Percentiles rank a stretch among this genome's conserved stretches.
Conservation (phyloP, 1,140 invertebrate genomes). For the Melipona quadrifasciata region DNA sequence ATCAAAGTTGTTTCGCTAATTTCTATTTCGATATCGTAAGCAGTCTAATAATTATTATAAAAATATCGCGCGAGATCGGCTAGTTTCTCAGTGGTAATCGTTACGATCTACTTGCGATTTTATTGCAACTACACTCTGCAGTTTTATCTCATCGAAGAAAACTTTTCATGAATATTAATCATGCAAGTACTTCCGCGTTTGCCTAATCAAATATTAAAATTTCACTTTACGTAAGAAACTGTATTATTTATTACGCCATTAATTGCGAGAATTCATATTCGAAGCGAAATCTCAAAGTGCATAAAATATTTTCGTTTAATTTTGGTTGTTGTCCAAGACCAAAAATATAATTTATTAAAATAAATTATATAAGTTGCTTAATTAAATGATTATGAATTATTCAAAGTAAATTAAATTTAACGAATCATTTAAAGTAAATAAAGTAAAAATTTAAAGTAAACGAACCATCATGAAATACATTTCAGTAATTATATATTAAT, state of each 20-base stretch:
- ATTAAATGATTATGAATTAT: too few relatives aligned
- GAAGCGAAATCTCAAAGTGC: not conserved
- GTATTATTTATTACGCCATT: not conserved
- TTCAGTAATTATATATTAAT: too few relatives aligned
- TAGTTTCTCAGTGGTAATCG: conserved; percentile 27
- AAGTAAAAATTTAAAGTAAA: not conserved
- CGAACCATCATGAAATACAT: too few relatives aligned
- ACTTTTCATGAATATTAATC: not conserved
- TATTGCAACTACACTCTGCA: not conserved
- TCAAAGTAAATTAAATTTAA: too few relatives aligned
- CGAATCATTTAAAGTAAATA: too few relatives aligned
- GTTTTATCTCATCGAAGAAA: not conserved
- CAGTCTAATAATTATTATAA: not conserved
- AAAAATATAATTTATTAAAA: too few relatives aligned
- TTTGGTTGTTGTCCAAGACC: not conserved
- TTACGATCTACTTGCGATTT: conserved; percentile 52
- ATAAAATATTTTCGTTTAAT: not conserved
- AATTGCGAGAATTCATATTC: not conserved
- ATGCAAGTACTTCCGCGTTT: not conserved
- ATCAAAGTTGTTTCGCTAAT: not conserved
- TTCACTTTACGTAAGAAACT: conserved; percentile 16
- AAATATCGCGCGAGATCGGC: not conserved
- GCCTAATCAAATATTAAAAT: conserved; percentile 15
- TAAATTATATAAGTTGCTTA: too few relatives aligned
- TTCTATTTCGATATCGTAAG: not conserved